phyloP scores from a whole-genome alignment of 2,113 vertebrate species.

The Gulo gulo region DNA sequence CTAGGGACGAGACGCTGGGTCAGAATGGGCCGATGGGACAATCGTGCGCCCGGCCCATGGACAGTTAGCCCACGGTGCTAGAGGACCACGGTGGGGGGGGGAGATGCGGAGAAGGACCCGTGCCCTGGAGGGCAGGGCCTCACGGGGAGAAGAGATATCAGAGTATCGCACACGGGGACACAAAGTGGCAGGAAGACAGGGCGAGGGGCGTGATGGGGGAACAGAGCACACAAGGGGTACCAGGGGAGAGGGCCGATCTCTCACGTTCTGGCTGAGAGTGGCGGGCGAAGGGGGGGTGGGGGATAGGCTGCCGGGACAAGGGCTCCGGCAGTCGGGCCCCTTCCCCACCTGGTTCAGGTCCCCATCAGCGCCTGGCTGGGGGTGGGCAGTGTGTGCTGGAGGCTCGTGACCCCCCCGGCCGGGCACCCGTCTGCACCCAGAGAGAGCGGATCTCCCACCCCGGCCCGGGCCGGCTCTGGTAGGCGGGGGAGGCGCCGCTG shows the following conservation, averaged over 20 bases:
- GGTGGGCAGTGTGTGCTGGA: neutral
- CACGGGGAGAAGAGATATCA: rapidly evolving
- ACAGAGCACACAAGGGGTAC: rapidly evolving
- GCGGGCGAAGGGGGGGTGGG: rapidly evolving
- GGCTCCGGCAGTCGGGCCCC: neutral
- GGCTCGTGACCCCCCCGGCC: neutral
- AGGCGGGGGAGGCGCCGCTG: neutral
- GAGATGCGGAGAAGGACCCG: rapidly evolving
- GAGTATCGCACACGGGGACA: rapidly evolving
- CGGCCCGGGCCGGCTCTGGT: rapidly evolving
- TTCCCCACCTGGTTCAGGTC: neutral
- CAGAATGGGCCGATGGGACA: rapidly evolving
- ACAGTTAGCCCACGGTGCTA: neutral
- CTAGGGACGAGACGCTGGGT: rapidly evolving
- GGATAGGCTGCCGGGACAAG: rapidly evolving
- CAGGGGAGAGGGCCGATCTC: rapidly evolving
- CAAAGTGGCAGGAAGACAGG: rapidly evolving
- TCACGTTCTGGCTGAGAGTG: neutral
- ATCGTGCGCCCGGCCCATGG: rapidly evolving
- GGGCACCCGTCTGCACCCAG: rapidly evolving
- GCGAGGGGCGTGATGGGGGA: rapidly evolving
- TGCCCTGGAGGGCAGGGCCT: neutral
- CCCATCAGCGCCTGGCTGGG: neutral
- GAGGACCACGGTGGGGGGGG: rapidly evolving
- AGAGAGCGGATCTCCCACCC: neutral